phyloP scores from a whole-genome alignment of 2,113 vertebrate genomes.

The Accipiter virgatus region DNA sequence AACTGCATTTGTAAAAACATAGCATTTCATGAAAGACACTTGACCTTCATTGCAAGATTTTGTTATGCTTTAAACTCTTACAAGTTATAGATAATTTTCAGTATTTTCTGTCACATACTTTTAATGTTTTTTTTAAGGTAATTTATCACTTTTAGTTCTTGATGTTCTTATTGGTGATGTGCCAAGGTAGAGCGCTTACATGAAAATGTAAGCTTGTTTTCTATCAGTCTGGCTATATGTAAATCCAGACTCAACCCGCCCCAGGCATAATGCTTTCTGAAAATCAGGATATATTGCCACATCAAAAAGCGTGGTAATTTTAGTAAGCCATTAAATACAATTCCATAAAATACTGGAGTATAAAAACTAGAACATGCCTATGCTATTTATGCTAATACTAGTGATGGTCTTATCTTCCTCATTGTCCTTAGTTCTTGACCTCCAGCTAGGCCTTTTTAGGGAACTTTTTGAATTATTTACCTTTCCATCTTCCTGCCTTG shows the following conservation, averaged over 20 bases:
- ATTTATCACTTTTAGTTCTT: neutral
- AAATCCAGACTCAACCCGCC: neutral
- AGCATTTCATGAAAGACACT: neutral
- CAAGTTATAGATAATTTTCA: neutral
- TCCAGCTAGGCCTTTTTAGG: neutral
- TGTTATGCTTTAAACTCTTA: neutral
- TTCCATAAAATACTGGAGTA: neutral
- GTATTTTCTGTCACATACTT: neutral
- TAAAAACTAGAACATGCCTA: neutral
- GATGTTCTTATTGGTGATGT: neutral
- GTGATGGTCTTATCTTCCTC: neutral
- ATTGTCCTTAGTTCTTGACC: neutral
- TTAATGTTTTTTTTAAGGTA: neutral
- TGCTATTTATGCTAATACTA: neutral
- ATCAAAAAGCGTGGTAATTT: neutral
- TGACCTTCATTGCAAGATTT: neutral
- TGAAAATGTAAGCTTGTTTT: neutral
- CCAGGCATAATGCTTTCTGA: neutral
- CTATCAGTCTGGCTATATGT: neutral
- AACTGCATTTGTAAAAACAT: neutral
- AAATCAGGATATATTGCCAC: neutral
- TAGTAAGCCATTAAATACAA: neutral
- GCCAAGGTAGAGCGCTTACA: neutral
- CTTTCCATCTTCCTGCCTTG: neutral
- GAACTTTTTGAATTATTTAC: neutral